phyloP scores from a whole-genome alignment of 1,140 invertebrate species.

The Helicoverpa armigera region DNA sequence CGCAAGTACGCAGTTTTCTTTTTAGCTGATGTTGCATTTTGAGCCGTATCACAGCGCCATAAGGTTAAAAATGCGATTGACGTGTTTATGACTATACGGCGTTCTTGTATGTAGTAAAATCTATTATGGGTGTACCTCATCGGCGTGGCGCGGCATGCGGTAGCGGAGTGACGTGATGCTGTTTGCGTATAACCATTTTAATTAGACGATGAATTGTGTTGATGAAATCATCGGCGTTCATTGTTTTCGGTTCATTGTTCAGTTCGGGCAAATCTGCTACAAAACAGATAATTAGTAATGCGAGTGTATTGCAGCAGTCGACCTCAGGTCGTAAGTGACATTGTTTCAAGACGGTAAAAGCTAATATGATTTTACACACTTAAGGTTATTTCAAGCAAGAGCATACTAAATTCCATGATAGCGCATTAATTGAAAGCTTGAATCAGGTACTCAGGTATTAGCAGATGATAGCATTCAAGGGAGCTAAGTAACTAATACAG shows the following conservation, averaged over 20 bases:
- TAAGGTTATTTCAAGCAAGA: too few species aligned
- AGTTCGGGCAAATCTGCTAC: constrained; percentile 25
- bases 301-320: background rate
- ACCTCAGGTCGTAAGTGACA: background rate
- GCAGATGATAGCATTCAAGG: too few species aligned
- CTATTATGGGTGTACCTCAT: constrained; percentile 83
- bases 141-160: constrained; percentile 72
- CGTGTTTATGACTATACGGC: constrained; percentile 51
- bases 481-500: background rate
- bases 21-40: constrained; percentile 53
- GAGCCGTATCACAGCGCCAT: constrained; percentile 36
- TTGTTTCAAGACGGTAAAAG: background rate
- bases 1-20: constrained; percentile 64
- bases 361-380: background rate
- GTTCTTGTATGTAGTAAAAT: constrained; percentile 67
- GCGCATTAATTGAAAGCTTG: too few species aligned
- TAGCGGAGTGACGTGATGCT: constrained; percentile 73
- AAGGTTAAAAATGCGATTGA: constrained; percentile 56
- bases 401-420: too few species aligned
- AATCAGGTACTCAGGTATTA: too few species aligned
- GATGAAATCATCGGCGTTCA: constrained; percentile 67
- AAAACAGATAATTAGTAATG: constrained; percentile 26
- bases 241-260: constrained; percentile 53
- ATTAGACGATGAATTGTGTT: constrained; percentile 67
- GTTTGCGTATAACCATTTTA: constrained; percentile 72